Percentiles rank a stretch among this genome's conserved stretches.
Conservation (phyloP, 2,113 vertebrate genomes). For the Orthonyx spaldingii region DNA sequence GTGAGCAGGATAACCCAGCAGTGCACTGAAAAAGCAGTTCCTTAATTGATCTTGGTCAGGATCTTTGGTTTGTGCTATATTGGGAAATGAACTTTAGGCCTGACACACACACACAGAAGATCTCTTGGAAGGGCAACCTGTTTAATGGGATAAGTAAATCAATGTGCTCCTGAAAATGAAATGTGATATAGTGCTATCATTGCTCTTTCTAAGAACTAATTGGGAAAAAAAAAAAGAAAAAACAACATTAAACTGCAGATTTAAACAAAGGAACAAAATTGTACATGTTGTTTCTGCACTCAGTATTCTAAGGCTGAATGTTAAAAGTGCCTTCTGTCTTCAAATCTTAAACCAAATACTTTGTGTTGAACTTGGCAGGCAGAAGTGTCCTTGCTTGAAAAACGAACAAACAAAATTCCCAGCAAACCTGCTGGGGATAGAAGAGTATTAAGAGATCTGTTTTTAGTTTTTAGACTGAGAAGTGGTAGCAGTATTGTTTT, state of each 20-base stretch:
- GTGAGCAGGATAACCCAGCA: not conserved
- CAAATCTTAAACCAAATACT: slow-evolving; percentile 76
- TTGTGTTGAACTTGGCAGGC: slow-evolving; percentile 70
- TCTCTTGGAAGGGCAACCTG: slow-evolving; percentile 36
- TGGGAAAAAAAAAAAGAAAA: not conserved
- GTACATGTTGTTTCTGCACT: slow-evolving; percentile 41
- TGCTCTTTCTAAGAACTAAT: slow-evolving; percentile 57
- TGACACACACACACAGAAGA: not conserved
- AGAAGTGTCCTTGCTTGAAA: slow-evolving; percentile 72
- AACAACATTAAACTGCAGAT: not conserved
- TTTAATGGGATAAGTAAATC: not conserved
- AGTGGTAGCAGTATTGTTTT: slow-evolving; percentile 45
- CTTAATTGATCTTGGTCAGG: slow-evolving; percentile 46
- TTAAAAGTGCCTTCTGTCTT: slow-evolving; percentile 83
- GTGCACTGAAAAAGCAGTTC: slow-evolving; percentile 44
- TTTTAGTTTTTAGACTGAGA: slow-evolving; percentile 60
- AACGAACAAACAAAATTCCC: slow-evolving; percentile 21
- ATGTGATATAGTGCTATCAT: slow-evolving; percentile 21
- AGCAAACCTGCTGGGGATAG: not conserved
- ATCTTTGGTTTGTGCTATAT: slow-evolving; percentile 42
- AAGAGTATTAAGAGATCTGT: slow-evolving; percentile 5
- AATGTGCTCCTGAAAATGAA: slow-evolving; percentile 7
- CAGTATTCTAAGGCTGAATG: slow-evolving; percentile 64
- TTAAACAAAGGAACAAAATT: slow-evolving; percentile 48
- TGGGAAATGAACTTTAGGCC: slow-evolving; percentile 49